Conservation (phyloP, 2,888 invertebrate genomes). For the Alcis repandata region DNA sequence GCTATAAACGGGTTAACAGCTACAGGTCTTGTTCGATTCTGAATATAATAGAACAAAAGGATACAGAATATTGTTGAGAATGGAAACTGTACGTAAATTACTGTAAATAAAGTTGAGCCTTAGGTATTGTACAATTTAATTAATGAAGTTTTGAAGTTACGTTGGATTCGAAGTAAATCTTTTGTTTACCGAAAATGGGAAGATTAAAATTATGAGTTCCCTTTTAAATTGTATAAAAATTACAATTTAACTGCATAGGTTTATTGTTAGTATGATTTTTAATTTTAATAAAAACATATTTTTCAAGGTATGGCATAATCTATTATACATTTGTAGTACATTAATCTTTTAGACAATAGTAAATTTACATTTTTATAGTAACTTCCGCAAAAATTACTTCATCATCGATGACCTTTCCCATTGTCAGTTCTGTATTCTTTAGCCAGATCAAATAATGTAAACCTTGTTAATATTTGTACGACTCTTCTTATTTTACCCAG, state of each 20-base stretch:
- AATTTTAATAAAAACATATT: background rate
- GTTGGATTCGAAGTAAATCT: background rate
- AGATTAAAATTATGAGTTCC: too few relatives aligned
- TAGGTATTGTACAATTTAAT: background rate
- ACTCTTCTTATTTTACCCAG: slow-evolving; percentile 1
- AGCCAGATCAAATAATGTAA: slow-evolving; percentile 20
- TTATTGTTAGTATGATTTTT: too few relatives aligned
- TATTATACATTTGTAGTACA: too few relatives aligned
- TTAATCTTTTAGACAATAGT: background rate
- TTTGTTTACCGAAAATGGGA: too few relatives aligned
- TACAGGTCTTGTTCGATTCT: background rate
- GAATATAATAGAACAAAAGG: slow-evolving; percentile 4
- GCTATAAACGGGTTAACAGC: background rate
- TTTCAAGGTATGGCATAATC: background rate
- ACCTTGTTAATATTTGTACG: slow-evolving; percentile 19
- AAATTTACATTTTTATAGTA: too few relatives aligned
- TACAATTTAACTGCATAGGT: too few relatives aligned
- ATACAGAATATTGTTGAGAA: background rate
- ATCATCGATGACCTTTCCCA: slow-evolving; percentile 3
- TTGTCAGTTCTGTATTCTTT: background rate
- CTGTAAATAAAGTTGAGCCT: background rate
- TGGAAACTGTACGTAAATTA: slow-evolving; percentile 1
- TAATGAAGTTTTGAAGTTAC: background rate
- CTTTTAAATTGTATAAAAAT: too few relatives aligned
- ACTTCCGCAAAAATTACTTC: slow-evolving; percentile 12